phyloP scores from a whole-genome alignment of 2,888 invertebrate genomes.

The Drymonia ruficornis region DNA sequence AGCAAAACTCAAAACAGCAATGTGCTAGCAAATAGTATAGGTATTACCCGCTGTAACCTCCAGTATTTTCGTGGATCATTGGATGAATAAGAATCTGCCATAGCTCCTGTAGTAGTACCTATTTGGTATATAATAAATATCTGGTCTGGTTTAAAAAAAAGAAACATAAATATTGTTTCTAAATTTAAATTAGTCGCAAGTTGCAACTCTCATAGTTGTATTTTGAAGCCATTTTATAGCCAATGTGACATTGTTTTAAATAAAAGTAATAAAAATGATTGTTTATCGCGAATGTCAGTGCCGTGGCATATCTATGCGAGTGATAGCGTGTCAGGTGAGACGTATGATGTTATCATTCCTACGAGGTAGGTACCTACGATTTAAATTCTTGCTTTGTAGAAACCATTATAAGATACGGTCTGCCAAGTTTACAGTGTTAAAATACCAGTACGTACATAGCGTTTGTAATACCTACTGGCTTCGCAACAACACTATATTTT shows the following conservation, averaged over 20 bases:
- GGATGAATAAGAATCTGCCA: slow-evolving; percentile 13
- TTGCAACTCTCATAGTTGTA: no score
- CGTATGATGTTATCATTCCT: slow-evolving; percentile 25
- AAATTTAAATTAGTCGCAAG: not conserved
- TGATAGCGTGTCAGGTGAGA: slow-evolving; percentile 57
- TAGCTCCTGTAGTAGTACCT: not conserved
- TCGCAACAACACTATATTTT: no score
- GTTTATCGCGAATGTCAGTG: slow-evolving; percentile 45
- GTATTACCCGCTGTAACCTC: slow-evolving; percentile 20
- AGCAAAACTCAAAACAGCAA: slow-evolving; percentile 20
- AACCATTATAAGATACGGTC: slow-evolving; percentile 6
- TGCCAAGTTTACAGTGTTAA: not conserved
- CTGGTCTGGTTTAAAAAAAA: no score
- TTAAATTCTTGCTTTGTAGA: slow-evolving; percentile 12
- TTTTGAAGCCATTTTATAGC: not conserved
- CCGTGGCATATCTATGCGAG: slow-evolving; percentile 41
- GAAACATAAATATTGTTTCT: not conserved
- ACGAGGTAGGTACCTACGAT: not conserved
- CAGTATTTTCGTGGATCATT: slow-evolving; percentile 18
- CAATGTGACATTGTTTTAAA: not conserved
- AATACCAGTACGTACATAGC: no score
- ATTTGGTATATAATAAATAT: no score
- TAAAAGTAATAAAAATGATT: not conserved
- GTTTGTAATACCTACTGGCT: no score
- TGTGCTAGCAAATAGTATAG: slow-evolving; percentile 1